Evolutionary conservation across 2,888 invertebrate species (phyloP), one percentile per base, ranked within the genome.

Genomic region (Caenorhabditis becei): DNA sequence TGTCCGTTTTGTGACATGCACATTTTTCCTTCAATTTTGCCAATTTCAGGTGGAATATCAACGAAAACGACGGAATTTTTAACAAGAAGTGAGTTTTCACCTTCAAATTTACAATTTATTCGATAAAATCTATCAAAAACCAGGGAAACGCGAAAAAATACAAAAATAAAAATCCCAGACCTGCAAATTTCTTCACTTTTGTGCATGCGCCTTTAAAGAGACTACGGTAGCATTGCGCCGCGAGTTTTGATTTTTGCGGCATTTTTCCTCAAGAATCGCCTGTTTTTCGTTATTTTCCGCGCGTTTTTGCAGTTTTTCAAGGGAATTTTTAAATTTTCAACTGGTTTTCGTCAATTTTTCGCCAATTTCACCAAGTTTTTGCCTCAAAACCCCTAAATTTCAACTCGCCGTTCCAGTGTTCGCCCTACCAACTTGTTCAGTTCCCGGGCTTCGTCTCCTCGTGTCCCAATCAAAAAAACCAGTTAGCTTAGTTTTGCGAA

Each of bases 401-500:
- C 32, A 4, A 32, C 5, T 32, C 32, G 10, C 32, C 32, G 4
- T 32, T 4, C 32, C 32, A 4, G 4, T 10, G 32, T 32, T 32
- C 32, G 5, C 32, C 4, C 41, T 53, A 32, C 53, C 37, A 47
- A 18, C 65, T 53, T 53, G 16, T 37, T n/a, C 37, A 53, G 18
- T 26, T 53, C 14, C 20, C 24, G 23, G 16, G 7, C 24, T 54
- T 54, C n/a, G 24, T 49, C 58, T 35, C 3, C 20, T 51, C 23
- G 24, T 24, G 49, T 28, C 23, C 24, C 58, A 47, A 59, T 5
- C 18, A n/a, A 61, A n/a, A 37, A 59, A 70, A 70, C 59, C 70
- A 70, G 59, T 70, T 51, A 8, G 44, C 7, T 14, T 24, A 61
- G 32, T 24, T 61, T 47, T 18, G 18, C 18, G 10, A 35, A 35